Evolutionary conservation across 1,140 invertebrate genomes (phyloP).

Genomic region (Lethrus apterus): DNA sequence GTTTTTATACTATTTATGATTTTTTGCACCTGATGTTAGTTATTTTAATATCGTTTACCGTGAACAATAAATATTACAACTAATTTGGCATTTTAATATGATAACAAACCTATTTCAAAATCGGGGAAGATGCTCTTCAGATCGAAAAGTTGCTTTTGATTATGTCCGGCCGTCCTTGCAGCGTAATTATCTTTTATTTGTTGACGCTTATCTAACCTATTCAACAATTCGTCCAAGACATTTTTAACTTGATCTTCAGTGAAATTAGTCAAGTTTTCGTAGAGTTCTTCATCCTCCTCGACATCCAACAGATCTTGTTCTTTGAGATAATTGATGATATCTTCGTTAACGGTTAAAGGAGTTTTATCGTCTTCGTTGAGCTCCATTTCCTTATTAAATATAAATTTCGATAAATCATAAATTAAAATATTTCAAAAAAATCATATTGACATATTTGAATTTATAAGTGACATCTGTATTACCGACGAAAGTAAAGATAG

Average conservation of each 20-base stretch:
- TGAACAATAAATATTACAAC: too few relatives aligned
- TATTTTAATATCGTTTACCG: too few relatives aligned
- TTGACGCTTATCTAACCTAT: slow-evolving; percentile 13
- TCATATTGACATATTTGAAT: neutral
- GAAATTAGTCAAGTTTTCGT: slow-evolving; percentile 1
- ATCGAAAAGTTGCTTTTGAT: slow-evolving; percentile 21
- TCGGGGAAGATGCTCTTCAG: slow-evolving; percentile 12
- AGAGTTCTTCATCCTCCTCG: slow-evolving; percentile 1
- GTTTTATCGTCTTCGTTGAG: neutral
- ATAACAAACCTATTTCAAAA: slow-evolving; percentile 20
- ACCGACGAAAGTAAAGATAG: neutral
- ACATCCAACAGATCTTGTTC: neutral
- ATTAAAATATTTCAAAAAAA: neutral
- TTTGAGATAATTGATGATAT: slow-evolving; percentile 11
- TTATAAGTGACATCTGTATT: neutral
- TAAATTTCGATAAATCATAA: neutral
- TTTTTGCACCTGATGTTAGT: neutral
- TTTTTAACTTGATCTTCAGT: slow-evolving; percentile 8
- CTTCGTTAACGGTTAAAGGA: slow-evolving; percentile 7
- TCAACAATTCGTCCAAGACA: slow-evolving; percentile 15
- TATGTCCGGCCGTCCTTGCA: slow-evolving; percentile 13
- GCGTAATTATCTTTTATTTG: slow-evolving; percentile 17
- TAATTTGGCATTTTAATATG: too few relatives aligned
- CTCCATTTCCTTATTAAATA: slow-evolving; percentile 7
- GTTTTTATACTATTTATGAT: neutral